Conservation (phyloP, 2,797 vertebrate genomes). For the Gephyroberyx darwinii region DNA sequence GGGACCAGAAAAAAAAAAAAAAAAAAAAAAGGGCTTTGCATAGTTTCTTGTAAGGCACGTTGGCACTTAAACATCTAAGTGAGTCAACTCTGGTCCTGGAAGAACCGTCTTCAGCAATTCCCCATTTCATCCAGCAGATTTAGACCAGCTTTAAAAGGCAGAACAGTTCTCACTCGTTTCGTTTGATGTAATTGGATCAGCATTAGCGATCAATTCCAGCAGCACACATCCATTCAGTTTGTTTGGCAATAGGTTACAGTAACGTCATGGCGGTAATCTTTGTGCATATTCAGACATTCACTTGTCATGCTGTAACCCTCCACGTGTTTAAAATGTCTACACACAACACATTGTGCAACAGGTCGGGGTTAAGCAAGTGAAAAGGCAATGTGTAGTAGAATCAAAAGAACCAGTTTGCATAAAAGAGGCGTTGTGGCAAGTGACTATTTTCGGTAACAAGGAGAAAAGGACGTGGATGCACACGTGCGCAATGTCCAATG, state of each 20-base stretch:
- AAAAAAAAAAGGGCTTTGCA: conserved; percentile 85
- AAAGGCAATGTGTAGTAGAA: conserved; percentile 73
- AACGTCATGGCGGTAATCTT: conserved; percentile 62
- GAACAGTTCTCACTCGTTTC: conserved; percentile 52
- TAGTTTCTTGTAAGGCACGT: conserved; percentile 96
- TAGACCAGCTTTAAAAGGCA: conserved; percentile 64
- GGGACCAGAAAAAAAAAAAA: conserved; percentile 79
- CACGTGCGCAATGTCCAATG: conserved; percentile 39
- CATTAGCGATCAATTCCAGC: conserved; percentile 27
- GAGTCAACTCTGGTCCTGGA: conserved; percentile 79
- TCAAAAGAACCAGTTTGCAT: conserved; percentile 63
- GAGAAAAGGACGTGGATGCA: conserved; percentile 44
- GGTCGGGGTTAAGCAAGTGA: conserved; percentile 69
- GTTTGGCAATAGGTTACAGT: conserved; percentile 53
- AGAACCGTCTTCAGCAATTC: conserved; percentile 66
- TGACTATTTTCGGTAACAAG: conserved; percentile 38
- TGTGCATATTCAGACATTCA: conserved; percentile 80
- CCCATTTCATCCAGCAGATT: conserved; percentile 49
- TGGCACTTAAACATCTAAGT: conserved; percentile 78
- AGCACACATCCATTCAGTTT: conserved; percentile 47
- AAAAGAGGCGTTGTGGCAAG: conserved; percentile 66
- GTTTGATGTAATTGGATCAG: conserved; percentile 19
- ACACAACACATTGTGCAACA: conserved; percentile 71
- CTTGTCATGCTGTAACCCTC: conserved; percentile 70
- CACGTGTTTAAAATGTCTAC: conserved; percentile 64